Conservation (phyloP, 2,113 vertebrate species). For the Pantherophis guttatus region DNA sequence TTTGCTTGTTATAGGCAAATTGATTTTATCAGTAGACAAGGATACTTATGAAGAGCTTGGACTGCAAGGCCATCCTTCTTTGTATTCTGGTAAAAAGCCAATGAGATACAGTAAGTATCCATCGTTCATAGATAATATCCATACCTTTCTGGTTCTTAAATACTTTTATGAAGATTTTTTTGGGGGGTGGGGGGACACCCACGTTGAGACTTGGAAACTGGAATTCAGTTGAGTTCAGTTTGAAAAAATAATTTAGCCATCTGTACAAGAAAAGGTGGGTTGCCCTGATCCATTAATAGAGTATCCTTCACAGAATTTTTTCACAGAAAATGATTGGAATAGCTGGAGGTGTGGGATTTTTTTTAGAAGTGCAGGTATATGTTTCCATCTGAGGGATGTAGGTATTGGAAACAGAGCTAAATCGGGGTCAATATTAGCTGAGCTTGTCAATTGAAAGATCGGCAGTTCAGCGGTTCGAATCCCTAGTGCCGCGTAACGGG, state of each 20-base stretch:
- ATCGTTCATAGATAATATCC: neutral
- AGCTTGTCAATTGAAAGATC: no score
- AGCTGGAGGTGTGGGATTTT: neutral
- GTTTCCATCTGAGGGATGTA: neutral
- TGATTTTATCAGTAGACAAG: conserved; percentile 89
- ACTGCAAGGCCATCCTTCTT: conserved; percentile 82
- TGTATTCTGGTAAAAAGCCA: conserved; percentile 75
- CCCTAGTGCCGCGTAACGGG: no score
- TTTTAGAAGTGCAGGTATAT: neutral
- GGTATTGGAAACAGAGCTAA: neutral
- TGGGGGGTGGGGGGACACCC: no score
- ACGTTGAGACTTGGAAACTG: neutral
- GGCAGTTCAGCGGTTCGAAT: no score
- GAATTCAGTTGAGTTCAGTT: neutral
- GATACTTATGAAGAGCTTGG: conserved; percentile 90
- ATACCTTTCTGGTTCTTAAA: neutral
- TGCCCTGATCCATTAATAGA: neutral
- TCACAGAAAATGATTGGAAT: neutral
- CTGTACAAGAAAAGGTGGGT: neutral
- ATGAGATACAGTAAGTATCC: conserved; percentile 81
- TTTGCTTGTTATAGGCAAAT: conserved; percentile 73
- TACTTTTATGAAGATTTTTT: neutral
- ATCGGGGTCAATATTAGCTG: neutral
- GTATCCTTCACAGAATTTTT: neutral
- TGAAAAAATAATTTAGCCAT: no score